Evolutionary conservation across 1,140 invertebrate species (phyloP).

Genomic region (Cardiocondyla obscurior): DNA sequence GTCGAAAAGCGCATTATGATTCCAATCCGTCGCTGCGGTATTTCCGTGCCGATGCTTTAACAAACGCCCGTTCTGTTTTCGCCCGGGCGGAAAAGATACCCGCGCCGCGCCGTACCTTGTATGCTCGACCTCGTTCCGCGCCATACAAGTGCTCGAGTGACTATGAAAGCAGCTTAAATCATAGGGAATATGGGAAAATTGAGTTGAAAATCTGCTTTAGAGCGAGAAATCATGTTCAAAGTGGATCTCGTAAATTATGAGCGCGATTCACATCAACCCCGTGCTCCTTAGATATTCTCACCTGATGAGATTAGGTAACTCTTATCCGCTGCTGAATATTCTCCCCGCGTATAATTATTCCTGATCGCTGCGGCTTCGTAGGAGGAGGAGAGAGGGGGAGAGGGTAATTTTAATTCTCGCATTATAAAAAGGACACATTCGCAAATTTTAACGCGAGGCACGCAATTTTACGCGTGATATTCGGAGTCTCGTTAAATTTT

Average conservation of each 20-base stretch:
- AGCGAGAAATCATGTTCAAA: conserved; percentile 11
- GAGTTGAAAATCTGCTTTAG: not conserved
- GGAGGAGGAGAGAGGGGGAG: too few relatives aligned
- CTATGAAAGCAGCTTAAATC: not conserved
- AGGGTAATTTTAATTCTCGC: not conserved
- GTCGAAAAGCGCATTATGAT: conserved; percentile 37
- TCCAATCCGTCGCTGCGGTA: not conserved
- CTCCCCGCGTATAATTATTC: not conserved
- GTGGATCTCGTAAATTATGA: conserved; percentile 14
- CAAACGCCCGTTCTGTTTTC: conserved; percentile 1
- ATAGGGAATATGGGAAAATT: not conserved
- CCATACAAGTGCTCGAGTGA: not conserved
- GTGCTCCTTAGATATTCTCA: not conserved
- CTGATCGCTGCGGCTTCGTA: not conserved
- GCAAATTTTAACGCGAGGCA: not conserved
- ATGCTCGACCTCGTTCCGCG: not conserved
- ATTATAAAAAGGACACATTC: not conserved
- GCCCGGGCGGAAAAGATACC: not conserved
- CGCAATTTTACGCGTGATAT: conserved; percentile 3
- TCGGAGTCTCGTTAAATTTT: conserved; percentile 16
- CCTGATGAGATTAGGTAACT: not conserved
- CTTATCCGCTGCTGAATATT: not conserved
- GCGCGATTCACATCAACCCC: not conserved
- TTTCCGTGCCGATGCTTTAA: conserved; percentile 23
- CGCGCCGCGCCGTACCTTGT: not conserved